Evolutionary conservation across 2,888 invertebrate genomes (phyloP), one percentile per base, ranked within the genome.

Genomic region (Bhutanitis thaidina): DNA sequence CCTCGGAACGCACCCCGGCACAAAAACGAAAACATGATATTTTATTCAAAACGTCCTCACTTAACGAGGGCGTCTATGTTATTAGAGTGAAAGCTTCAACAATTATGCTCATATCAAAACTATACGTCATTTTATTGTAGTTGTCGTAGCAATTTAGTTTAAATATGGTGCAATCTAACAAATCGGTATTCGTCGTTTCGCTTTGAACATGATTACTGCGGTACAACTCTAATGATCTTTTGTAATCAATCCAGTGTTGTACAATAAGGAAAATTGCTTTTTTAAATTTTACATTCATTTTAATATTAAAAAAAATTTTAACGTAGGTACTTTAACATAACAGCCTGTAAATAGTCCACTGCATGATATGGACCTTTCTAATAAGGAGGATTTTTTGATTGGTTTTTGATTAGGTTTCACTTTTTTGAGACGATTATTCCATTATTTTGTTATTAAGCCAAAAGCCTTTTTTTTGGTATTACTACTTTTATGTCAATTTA

Each of bases 71-170:
- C 44, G 20, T 13, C 12, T 25, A 45, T 16, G 40, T 30, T 40
- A 51, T 51, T 51, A 51, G 45, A 40, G 45, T 51, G 45, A 45
- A 45, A 51, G 50, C 50, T 20, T 45, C 20, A 40, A 51, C 25
- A 51, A 51, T 57, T 47, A 55, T 55, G 49, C 51, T 41, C 53
- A 39, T 57, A 57, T 53, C 57, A 51, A 44, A 53, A 49, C 37
- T 29, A 53, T 43, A 13, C 46, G 32, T 51, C 45, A 34, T 39
- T 49, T 20, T 16, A 49, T 34, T 29, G 40, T 29, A 27, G 45
- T 50, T 38, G 34, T 45, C 45, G 15, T 35, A 51, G 45, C 40
- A 51, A 51, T 51, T 51, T 45, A 20, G 39, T 51, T 45, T 51
- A 45, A 45, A 51, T 51, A 40, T 39, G 35, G 7, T 36, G 12